These are phyloP conservation scores for Micronisus gabar DNA, from an alignment of 2,113 vertebrate species.

Conservation along the genomic window DNA sequence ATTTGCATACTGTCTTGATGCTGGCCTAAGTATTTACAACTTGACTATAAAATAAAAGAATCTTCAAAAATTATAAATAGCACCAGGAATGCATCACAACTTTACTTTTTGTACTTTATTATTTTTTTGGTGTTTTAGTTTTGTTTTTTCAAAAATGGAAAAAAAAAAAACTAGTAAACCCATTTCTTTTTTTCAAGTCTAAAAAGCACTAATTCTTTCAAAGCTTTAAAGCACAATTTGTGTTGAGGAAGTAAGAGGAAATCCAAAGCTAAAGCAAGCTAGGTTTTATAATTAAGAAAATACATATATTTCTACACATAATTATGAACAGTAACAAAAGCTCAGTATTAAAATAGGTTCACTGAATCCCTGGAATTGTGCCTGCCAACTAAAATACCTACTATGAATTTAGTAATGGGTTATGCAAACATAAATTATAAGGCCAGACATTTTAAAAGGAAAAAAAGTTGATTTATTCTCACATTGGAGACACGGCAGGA, in stretches of 20 bases:
- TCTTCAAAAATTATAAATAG: not conserved
- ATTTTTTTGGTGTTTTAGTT: not conserved
- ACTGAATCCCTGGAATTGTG: constrained; percentile 70
- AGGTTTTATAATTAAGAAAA: constrained; percentile 48
- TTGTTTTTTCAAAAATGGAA: not conserved
- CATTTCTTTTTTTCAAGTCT: not conserved
- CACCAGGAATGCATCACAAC: not conserved
- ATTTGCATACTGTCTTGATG: constrained; percentile 56
- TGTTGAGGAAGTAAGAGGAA: not conserved
- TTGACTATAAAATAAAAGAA: constrained; percentile 5
- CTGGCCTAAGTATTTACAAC: constrained; percentile 43
- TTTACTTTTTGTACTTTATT: not conserved
- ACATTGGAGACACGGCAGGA: constrained; percentile 81
- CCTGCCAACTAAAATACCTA: constrained; percentile 87
- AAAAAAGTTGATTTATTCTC: constrained; percentile 86
- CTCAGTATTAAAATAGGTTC: constrained; percentile 62
- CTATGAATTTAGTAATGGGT: constrained; percentile 88
- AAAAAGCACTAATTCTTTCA: not conserved
- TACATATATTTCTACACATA: constrained; percentile 50
- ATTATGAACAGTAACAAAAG: constrained; percentile 72
- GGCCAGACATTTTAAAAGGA: constrained; percentile 88
- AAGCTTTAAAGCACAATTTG: not conserved
- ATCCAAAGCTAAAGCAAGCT: constrained; percentile 1
- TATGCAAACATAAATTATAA: constrained; percentile 89
- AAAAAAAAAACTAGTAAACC: not conserved